These are phyloP conservation scores for Synodontis membranacea DNA, from an alignment of 2,113 vertebrate genomes.

Conservation along the genomic window DNA sequence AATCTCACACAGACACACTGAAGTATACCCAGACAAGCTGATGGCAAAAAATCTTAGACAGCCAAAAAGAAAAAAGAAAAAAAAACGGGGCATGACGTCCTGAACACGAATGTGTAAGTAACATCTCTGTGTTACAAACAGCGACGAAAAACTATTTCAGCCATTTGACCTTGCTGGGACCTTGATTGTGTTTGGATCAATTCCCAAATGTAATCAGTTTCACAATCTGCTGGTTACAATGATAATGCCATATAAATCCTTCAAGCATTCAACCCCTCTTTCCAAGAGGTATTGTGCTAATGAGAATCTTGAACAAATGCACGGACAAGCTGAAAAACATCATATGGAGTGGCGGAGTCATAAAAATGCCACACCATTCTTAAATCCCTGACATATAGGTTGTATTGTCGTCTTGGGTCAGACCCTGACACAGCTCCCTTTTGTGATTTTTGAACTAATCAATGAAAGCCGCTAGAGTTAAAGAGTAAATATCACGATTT, in stretches of 20 bases:
- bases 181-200: not conserved
- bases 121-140: not conserved
- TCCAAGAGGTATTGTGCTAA: not conserved
- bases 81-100: not conserved
- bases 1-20: not conserved
- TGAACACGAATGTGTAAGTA: not conserved
- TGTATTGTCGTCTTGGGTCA: not conserved
- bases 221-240: not conserved
- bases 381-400: not conserved
- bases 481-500: not conserved
- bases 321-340: not conserved
- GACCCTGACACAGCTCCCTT: not conserved
- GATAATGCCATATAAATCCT: not conserved
- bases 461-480: not conserved
- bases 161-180: not conserved
- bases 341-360: not conserved
- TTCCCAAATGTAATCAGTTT: not conserved
- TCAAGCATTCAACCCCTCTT: not conserved
- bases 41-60: not conserved
- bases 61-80: too few relatives aligned
- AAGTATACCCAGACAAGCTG: not conserved
- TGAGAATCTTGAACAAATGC: not conserved
- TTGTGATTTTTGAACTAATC: not conserved
- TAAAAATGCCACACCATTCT: not conserved
- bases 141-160: not conserved